Conservation (phyloP, 2,797 vertebrate genomes). For the Lophius americanus region DNA sequence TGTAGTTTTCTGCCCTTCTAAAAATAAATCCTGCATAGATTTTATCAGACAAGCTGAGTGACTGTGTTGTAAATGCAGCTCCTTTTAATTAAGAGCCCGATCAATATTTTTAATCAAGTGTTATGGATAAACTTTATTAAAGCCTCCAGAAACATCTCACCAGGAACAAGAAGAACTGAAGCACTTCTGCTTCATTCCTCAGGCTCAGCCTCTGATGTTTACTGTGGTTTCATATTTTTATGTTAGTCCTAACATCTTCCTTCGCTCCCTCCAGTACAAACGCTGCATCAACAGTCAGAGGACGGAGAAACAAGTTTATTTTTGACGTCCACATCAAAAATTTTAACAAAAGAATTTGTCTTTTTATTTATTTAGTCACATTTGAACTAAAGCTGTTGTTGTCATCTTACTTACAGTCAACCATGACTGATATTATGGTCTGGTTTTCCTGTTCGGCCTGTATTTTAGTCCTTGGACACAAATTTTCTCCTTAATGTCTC, state of each 20-base stretch:
- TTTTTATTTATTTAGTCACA: too few relatives aligned
- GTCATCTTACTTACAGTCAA: too few relatives aligned
- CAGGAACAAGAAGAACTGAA: conserved; percentile 2
- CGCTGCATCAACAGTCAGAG: conserved; percentile 17
- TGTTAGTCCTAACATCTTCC: conserved; percentile 14
- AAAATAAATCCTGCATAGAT: conserved; percentile 8
- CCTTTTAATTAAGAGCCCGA: conserved; percentile 41
- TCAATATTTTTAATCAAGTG: conserved; percentile 48
- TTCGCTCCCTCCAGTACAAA: conserved; percentile 9
- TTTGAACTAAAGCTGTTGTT: too few relatives aligned
- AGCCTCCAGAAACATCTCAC: not conserved
- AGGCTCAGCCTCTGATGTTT: not conserved
- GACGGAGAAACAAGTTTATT: too few relatives aligned
- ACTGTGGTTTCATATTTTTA: conserved; percentile 15
- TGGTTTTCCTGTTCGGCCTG: too few relatives aligned
- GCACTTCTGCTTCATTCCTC: not conserved
- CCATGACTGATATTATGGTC: too few relatives aligned
- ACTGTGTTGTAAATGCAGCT: conserved; percentile 3
- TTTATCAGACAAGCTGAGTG: conserved; percentile 11
- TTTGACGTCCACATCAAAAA: too few relatives aligned
- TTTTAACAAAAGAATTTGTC: too few relatives aligned
- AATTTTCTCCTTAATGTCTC: conserved; percentile 10
- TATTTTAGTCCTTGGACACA: too few relatives aligned
- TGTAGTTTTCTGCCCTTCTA: conserved; percentile 12
- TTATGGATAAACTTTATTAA: conserved; percentile 26